Base-by-base conservation (phyloP, 2,888 invertebrate species). In the Timema cristinae region DNA sequence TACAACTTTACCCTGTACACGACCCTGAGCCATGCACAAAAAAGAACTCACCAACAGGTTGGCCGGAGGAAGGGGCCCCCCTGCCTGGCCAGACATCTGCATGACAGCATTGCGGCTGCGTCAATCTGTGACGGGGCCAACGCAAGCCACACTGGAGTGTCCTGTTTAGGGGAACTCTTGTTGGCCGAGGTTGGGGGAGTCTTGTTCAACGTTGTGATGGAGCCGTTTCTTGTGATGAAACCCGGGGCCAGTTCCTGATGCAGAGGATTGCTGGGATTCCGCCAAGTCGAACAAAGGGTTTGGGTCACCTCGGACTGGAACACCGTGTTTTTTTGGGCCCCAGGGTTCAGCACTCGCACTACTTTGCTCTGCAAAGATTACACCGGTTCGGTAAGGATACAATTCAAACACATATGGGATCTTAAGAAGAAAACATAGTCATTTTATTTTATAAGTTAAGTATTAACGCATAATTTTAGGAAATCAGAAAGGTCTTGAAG, bases 241-340 rank as follows among this genome's bases (percentile, higher is more conserved):
- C n/a, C 77, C 73, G 83, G 68, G 54, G 71, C 68, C 54, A 74
- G 84, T 78, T 84, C 84, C 73, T 89, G 89, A 78, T 93, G 91
- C 68, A 93, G 87, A 0, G 93, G 93, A 82, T 93, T 93, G 81
- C 92, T 94, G 0, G 95, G 94, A 82, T 95, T n/a, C 95, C 0
- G 95, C 95, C 82, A 96, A 87, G 83, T 96, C 95, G 79, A 96
- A 90, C 70, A 97, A 85, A 0, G 96, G 95, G n/a, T n/a, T 79
- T 95, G 97, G 76, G 98, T 95, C 0, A 97, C 93, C 79, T 97
- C 97, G 0, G 95, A 90, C n/a, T 91, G 90, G 83, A 98, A 98
- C 5, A 99, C 97, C 82, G 91, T 91, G 82, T 98, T 98, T 81
- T 98, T 97, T 82, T 97, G n/a, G n/a, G 97, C 99, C 99, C 99